Evolutionary conservation across 2,113 vertebrate genomes (phyloP), one percentile per base, ranked within the genome.

Genomic region (Nibea coibor): DNA sequence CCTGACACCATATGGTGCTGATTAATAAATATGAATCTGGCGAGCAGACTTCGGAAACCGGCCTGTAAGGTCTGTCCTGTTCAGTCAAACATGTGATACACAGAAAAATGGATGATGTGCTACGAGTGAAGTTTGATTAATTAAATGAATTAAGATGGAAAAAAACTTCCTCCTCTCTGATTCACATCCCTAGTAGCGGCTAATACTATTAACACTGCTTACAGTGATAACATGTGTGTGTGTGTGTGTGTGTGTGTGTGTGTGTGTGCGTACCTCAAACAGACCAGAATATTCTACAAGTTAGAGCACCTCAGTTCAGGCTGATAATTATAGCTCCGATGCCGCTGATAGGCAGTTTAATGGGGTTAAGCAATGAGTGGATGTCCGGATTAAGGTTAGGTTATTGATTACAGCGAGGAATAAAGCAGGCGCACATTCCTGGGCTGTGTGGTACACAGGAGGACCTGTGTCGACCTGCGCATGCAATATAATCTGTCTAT

Each of bases 351-450:
- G 61, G 64, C 64, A 3, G 28, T 63, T 47, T 71, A 53, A 42
- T 72, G 51, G 24, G 28, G 47, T 45, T 59, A 61, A 78, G 61
- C 50, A 39, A 63, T 20, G 59, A 74, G 45, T 2, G 17, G 51
- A 53, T 43, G 71, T 42, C 26, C 56, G 39, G 62, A 83, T 83
- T 71, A 71, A 43, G 51, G 58, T 54, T 28, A 57, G 76, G 48
- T 45, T 71, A 68, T 57, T 67, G 65, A 35, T 51, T 82, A 54
- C 64, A 70, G 50, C 35, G 4, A 31, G 9, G 28, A 65, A 26
- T 43, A 22, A 22, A 16, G 31, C 54, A 50, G 17, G 28, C 31
- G 16, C 42, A 75, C 51, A 53, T 20, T 14, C 2, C 17, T 61
- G 16, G 14, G 22, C 0, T 64, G 5, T 48, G 4, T 16, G 8